Conservation (phyloP, 2,888 invertebrate species). For the Leuctra nigra region DNA sequence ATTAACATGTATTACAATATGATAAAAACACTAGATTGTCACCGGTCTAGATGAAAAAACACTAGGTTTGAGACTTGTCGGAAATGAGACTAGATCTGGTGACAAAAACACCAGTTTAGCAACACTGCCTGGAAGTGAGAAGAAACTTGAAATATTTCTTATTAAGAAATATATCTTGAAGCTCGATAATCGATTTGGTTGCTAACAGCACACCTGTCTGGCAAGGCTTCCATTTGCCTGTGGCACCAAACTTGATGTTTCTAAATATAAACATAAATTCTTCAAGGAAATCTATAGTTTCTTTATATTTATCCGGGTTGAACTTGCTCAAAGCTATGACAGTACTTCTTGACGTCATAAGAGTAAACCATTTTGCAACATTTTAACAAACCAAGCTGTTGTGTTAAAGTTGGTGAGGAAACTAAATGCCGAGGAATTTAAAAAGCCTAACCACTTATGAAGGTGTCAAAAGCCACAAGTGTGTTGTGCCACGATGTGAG, state of each 20-base stretch:
- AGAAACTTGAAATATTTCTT: not conserved
- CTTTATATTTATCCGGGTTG: not conserved
- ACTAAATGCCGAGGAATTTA: slow-evolving; percentile 28
- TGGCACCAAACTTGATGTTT: not conserved
- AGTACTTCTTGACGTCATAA: slow-evolving; percentile 28
- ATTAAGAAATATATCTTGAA: slow-evolving; percentile 2
- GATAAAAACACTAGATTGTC: no score
- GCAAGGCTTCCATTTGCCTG: slow-evolving; percentile 7
- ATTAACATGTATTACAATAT: no score
- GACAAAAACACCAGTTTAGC: no score
- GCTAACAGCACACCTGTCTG: slow-evolving; percentile 9
- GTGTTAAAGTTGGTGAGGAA: slow-evolving; percentile 24
- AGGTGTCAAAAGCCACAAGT: slow-evolving; percentile 29
- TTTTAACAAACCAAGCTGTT: slow-evolving; percentile 31
- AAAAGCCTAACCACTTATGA: slow-evolving; percentile 31
- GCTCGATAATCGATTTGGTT: not conserved
- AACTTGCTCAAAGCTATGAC: not conserved
- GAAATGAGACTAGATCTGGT: no score
- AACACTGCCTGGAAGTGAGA: not conserved
- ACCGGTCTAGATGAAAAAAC: no score
- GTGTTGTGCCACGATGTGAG: slow-evolving; percentile 28
- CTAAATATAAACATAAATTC: not conserved
- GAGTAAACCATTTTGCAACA: slow-evolving; percentile 30
- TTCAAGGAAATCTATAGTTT: not conserved
- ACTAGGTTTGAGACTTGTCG: no score